These are phyloP conservation scores for Ophion ellenae DNA, from an alignment of 2,888 invertebrate genomes.

Conservation along the genomic window DNA sequence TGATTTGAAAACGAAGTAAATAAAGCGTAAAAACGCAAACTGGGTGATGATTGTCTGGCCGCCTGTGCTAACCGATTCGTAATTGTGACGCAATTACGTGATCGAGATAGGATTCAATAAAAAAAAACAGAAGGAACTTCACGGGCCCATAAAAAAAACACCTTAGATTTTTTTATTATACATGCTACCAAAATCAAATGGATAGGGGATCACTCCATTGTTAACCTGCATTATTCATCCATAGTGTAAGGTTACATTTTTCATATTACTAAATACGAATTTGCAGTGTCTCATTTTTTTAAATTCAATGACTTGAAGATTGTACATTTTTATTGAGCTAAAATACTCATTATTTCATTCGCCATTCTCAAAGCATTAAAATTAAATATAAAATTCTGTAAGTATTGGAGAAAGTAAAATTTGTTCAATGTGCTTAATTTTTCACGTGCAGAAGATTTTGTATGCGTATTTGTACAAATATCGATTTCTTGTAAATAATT, in stretches of 20 bases:
- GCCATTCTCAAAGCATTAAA: too few relatives aligned
- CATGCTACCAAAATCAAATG: neutral
- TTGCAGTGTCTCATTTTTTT: neutral
- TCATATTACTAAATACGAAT: neutral
- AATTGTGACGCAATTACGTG: conserved; percentile 48
- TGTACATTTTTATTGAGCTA: too few relatives aligned
- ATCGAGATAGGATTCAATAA: conserved; percentile 54
- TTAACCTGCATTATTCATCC: neutral
- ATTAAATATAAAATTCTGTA: too few relatives aligned
- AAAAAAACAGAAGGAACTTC: conserved; percentile 21
- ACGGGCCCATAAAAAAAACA: conserved; percentile 1
- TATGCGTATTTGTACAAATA: neutral
- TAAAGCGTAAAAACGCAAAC: conserved; percentile 48
- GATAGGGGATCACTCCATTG: neutral
- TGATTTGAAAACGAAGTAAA: conserved; percentile 1
- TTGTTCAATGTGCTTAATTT: neutral
- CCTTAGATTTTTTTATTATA: conserved; percentile 47
- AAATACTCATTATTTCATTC: too few relatives aligned
- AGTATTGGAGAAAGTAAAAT: too few relatives aligned
- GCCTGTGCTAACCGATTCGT: conserved; percentile 81
- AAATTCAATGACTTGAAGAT: too few relatives aligned
- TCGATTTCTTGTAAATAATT: neutral
- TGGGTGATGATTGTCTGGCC: conserved; percentile 78
- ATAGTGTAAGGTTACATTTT: neutral
- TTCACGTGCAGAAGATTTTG: neutral